phyloP scores from a whole-genome alignment of 2,888 invertebrate genomes.

The Alviniconcha strummeri region DNA sequence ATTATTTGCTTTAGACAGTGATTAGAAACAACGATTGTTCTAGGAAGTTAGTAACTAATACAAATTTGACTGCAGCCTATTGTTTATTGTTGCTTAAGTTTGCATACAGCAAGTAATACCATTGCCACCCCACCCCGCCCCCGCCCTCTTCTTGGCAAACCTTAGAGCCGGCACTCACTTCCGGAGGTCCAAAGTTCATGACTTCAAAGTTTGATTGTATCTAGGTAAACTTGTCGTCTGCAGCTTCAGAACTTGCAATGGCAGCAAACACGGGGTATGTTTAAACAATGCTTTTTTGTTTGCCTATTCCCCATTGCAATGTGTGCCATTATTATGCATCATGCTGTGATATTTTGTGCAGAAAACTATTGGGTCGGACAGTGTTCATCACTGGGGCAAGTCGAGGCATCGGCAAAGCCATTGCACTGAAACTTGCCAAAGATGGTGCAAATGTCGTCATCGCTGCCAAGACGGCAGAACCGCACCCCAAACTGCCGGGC shows the following conservation, averaged over 20 bases:
- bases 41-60: no score
- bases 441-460: conserved; percentile 95
- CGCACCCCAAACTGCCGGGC: conserved; percentile 93
- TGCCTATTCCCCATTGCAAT: background rate
- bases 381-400: conserved; percentile 97
- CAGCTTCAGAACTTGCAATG: conserved; percentile 33
- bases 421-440: conserved; percentile 88
- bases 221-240: background rate
- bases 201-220: background rate
- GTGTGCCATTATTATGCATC: background rate
- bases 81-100: no score
- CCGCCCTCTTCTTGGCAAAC: background rate
- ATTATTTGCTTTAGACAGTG: no score
- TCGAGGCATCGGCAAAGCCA: conserved; percentile 95
- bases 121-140: no score
- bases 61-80: no score
- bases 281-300: background rate
- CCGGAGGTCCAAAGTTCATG: conserved; percentile 25
- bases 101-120: no score
- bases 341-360: conserved; percentile 59
- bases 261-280: conserved; percentile 55
- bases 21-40: no score
- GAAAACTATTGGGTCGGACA: conserved; percentile 89
- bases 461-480: conserved; percentile 92
- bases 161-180: background rate